Evolutionary conservation across 2,113 vertebrate species (phyloP), one percentile per base, ranked within the genome.

Genomic region (Vidua chalybeata): DNA sequence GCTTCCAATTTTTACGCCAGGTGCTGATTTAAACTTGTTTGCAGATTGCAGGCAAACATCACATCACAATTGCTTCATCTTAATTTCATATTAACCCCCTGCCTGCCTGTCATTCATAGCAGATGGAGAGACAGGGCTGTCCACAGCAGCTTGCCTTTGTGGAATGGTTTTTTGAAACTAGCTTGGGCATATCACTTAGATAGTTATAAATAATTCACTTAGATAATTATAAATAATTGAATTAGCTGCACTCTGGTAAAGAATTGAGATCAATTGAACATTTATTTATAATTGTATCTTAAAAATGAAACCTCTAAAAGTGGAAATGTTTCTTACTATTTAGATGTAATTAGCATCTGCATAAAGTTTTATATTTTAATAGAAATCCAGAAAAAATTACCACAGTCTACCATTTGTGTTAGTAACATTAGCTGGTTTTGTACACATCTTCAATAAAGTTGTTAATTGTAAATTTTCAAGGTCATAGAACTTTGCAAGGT

Each of bases 141-240:
- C 30, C 17, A 87, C 23, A 87, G 35, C 45, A 78, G 52, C 49
- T 95, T 84, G n/a, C 5, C 46, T 93, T 30, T 89, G 28, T 76
- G 45, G 48, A 94, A 92, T 81, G 61, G 51, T 93, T 14, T 79
- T 96, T 93, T 71, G 37, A 96, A 97, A 96, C 94, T 51, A 97
- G 46, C 54, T 74, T 43, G 24, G 75, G 54, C 58, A 79, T 62
- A 82, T 56, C 68, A 63, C 56, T 86, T 71, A 92, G 62, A 93
- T 95, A 97, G 96, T 96, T 96, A 96, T 75, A 96, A 97, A 91
- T 96, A 97, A 97, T 89, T 59, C 66, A 71, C 62, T 87, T 69
- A 92, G 59, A 95, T 95, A 97, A 96, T 97, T 97, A 95, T 81
- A 97, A 96, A 90, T 96, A 97, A 97, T 90, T 96, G 51, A 97